Evolutionary conservation across 1,140 invertebrate genomes (phyloP).

Genomic region (Atta cephalotes): DNA sequence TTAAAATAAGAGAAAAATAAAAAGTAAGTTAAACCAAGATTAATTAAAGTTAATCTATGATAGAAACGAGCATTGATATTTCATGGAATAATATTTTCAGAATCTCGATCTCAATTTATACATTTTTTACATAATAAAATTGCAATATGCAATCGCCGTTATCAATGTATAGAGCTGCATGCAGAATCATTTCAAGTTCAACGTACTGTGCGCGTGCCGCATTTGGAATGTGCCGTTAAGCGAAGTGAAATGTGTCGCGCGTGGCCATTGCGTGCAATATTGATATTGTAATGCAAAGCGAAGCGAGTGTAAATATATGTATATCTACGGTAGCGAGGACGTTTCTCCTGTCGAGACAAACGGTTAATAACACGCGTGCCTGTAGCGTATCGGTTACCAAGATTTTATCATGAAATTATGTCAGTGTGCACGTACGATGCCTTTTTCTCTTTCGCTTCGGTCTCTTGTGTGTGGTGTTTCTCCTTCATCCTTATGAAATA

Average conservation of each 20-base stretch:
- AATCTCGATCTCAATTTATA: not conserved
- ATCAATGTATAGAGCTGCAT: not conserved
- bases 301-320: not conserved
- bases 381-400: constrained; percentile 54
- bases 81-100: not conserved
- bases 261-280: not conserved
- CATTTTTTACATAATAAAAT: not conserved
- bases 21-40: too few species aligned
- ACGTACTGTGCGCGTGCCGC: not conserved
- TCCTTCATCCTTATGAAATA: constrained; percentile 58
- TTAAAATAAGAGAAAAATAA: too few species aligned
- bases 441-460: not conserved
- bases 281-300: constrained; percentile 37
- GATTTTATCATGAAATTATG: constrained; percentile 59
- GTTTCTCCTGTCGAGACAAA: constrained; percentile 32
- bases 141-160: not conserved
- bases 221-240: constrained; percentile 19
- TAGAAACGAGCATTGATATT: not conserved
- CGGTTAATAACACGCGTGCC: constrained; percentile 35
- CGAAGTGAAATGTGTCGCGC: constrained; percentile 21
- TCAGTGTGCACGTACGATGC: not conserved
- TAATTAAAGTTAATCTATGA: too few species aligned
- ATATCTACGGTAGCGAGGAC: constrained; percentile 36
- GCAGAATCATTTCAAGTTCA: constrained; percentile 24
- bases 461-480: not conserved